Percentiles rank a stretch among this genome's conserved stretches.
Evolutionary conservation across 2,888 invertebrate genomes (phyloP).

Genomic region (Chymomyza procnemis): DNA sequence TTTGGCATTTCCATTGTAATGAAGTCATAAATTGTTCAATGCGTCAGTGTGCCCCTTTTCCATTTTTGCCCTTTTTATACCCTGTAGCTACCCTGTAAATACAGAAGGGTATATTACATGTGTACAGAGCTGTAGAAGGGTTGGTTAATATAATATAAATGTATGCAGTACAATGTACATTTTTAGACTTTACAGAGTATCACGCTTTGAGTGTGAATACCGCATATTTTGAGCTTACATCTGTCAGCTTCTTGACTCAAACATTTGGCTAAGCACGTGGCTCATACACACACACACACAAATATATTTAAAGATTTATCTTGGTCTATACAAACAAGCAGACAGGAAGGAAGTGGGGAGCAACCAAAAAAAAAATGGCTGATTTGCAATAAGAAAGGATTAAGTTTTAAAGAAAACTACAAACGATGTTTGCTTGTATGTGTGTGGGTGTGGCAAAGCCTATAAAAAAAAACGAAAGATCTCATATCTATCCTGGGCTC

Average conservation of each 20-base stretch:
- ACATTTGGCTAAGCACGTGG: neutral
- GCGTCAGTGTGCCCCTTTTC: too few relatives aligned
- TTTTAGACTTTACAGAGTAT: neutral
- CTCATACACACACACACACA: neutral
- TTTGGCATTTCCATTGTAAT: slow-evolving; percentile 50
- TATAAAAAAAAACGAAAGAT: neutral
- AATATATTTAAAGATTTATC: neutral
- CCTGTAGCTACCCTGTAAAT: neutral
- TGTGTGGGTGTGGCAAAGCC: neutral
- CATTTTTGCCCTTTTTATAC: too few relatives aligned
- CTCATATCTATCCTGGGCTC: neutral
- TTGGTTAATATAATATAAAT: too few relatives aligned
- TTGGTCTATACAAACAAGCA: neutral
- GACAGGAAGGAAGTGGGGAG: too few relatives aligned
- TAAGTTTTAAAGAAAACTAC: slow-evolving; percentile 68
- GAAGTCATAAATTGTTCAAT: slow-evolving; percentile 67
- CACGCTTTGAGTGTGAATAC: too few relatives aligned
- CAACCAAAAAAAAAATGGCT: neutral
- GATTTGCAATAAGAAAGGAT: slow-evolving; percentile 69
- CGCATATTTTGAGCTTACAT: too few relatives aligned
- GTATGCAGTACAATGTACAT: too few relatives aligned
- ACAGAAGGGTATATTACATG: too few relatives aligned
- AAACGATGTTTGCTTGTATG: slow-evolving; percentile 42
- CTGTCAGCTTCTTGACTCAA: neutral
- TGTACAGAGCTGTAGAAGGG: too few relatives aligned